A percentile compares a stretch with the other conserved stretches of the same genome.
phyloP scores from a whole-genome alignment of 1,140 invertebrate genomes.

The Ceratitis capitata region DNA sequence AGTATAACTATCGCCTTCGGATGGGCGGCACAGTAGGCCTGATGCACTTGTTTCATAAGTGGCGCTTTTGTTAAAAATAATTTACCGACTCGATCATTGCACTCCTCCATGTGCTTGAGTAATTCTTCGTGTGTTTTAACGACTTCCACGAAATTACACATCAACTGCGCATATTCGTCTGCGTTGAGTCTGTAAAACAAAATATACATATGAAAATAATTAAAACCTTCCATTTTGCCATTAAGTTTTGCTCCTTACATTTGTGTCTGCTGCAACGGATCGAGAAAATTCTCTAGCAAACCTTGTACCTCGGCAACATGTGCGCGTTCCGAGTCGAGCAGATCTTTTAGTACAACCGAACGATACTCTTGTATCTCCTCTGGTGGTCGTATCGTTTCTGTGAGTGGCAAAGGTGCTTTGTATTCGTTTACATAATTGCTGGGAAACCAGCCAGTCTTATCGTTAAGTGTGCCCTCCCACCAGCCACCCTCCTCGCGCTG shows the following conservation, averaged over 20 bases:
- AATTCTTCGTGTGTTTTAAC: slow-evolving; percentile 84
- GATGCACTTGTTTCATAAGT: slow-evolving; percentile 85
- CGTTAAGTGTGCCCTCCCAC: slow-evolving; percentile 96
- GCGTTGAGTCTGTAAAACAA: slow-evolving; percentile 76
- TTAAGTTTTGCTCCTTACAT: slow-evolving; percentile 76
- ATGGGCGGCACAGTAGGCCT: slow-evolving; percentile 90
- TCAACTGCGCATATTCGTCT: slow-evolving; percentile 86
- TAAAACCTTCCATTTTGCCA: background rate
- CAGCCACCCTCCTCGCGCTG: slow-evolving; percentile 92
- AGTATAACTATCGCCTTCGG: slow-evolving; percentile 91
- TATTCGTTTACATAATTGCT: slow-evolving; percentile 95
- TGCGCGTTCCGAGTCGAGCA: slow-evolving; percentile 90
- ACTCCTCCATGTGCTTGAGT: slow-evolving; percentile 80
- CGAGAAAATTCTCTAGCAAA: slow-evolving; percentile 84
- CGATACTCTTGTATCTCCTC: slow-evolving; percentile 80
- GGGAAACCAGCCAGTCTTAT: slow-evolving; percentile 98
- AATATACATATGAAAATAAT: slow-evolving; percentile 1
- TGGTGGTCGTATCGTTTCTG: slow-evolving; percentile 69
- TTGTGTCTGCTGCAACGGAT: slow-evolving; percentile 82
- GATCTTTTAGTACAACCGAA: slow-evolving; percentile 88
- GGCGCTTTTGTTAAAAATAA: slow-evolving; percentile 89
- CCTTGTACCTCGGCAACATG: slow-evolving; percentile 89
- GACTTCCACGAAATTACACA: slow-evolving; percentile 89
- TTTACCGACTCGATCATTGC: slow-evolving; percentile 90
- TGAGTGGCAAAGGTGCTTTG: slow-evolving; percentile 71